Base-by-base conservation (phyloP, 2,888 invertebrate species). In the Drosophila lacicola region DNA sequence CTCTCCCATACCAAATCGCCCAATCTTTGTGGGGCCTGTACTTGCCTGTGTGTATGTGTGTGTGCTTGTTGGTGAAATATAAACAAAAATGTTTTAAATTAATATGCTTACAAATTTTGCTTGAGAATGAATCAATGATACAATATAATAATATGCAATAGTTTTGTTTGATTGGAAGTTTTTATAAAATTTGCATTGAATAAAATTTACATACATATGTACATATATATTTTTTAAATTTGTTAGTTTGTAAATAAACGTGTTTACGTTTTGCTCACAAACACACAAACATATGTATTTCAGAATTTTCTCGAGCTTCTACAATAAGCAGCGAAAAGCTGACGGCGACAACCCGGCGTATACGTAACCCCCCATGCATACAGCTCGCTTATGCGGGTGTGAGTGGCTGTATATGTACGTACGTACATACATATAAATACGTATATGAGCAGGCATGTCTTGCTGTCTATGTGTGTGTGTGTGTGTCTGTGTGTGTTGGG, bases 281-380 rank as follows among this genome's bases (percentile, higher is more conserved):
- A 55, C 42, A 41, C 37, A 49, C 9, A 41, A 4, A 14, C 17
- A 42, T 10, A n/a, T 47, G 13, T 46, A 53, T 58, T 57, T 62
- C 4, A 66, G 69, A 80, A 81, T 84, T 87, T 87, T 74, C 71
- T 74, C 47, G 69, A 64, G 55, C 51, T 60, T 60, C 19, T 13
- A 42, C 55, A 61, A 63, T 39, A 54, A 56, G 44, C 41, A 77
- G 54, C 58, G 41, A 50, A 78, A 78, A 47, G 53, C 55, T 71
- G 57, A 74, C 64, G 78, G 60, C 84, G 69, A 85, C 88, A 89
- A 83, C 84, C 89, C 88, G 83, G 90, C 83, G 83, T 83, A 83
- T 89, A 83, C 90, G 83, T 83, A 83, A 83, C 78, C 73, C 78
- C 73, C 63, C 74, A 46, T 82, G 47, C 53, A 65, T 42, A 65